Conservation (phyloP, 1,140 invertebrate genomes). For the Drosophila chauvacae region DNA sequence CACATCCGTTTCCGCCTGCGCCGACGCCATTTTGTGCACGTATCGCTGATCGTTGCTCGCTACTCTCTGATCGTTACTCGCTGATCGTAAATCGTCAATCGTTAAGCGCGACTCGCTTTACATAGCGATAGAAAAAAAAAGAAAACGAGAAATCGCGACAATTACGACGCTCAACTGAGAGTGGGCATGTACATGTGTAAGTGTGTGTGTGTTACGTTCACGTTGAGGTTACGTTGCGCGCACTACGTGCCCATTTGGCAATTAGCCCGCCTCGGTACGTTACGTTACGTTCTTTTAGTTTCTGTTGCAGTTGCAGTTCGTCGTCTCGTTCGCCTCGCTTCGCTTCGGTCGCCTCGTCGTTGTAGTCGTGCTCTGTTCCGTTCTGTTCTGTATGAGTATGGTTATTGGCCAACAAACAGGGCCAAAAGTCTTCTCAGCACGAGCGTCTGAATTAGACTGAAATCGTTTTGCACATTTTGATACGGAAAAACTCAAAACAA, state of each 20-base stretch:
- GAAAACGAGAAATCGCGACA: conserved; percentile 25
- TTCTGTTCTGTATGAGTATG: conserved; percentile 28
- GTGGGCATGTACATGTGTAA: conserved; percentile 39
- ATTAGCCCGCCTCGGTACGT: conserved; percentile 31
- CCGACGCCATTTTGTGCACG: conserved; percentile 43
- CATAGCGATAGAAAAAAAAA: conserved; percentile 17
- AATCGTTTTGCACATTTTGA: conserved; percentile 85
- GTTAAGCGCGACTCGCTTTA: conserved; percentile 26
- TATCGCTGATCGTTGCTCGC: conserved; percentile 18
- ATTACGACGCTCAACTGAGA: conserved; percentile 41
- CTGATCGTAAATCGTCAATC: conserved; percentile 20
- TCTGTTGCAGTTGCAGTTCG: conserved; percentile 17
- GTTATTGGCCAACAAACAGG: conserved; percentile 67
- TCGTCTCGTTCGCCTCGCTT: conserved; percentile 9
- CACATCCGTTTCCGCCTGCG: conserved; percentile 47
- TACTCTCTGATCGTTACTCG: conserved; percentile 32
- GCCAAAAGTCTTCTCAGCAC: conserved; percentile 84
- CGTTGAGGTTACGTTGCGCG: conserved; percentile 62
- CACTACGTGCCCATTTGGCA: conserved; percentile 62
- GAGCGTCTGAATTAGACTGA: conserved; percentile 85
- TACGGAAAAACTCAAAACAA: conserved; percentile 84
- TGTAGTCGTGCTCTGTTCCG: conserved; percentile 10
- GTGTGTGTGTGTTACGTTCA: conserved; percentile 18
- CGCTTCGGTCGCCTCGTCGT: conserved; percentile 14
- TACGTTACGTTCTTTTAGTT: conserved; percentile 24